Base-by-base conservation (phyloP, 2,113 vertebrate genomes). In the Platysteira castanea region DNA sequence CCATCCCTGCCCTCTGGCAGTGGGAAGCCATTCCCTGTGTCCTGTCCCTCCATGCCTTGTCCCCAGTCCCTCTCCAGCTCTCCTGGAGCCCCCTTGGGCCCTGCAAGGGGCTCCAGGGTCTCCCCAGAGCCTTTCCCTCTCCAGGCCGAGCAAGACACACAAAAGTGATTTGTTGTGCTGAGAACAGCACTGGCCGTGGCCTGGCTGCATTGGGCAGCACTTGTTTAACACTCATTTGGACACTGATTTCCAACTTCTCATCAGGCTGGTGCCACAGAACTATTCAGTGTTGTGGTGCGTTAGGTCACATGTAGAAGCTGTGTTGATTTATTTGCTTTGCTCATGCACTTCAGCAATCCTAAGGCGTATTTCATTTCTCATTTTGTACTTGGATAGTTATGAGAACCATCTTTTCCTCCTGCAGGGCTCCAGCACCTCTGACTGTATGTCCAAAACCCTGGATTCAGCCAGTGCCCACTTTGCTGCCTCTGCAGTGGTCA, bases 401-500 rank as follows among this genome's bases (percentile, higher is more conserved):
- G 28, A 39, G 17, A 49, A 4, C 0, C 12, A 8, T 14, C 5
- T 18, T 21, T 1, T 15, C 4, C 31, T 84, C 69, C 71, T 88
- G 1, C 70, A 99, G 99, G 98, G 98, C 95, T 98, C 97, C 73
- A 94, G 96, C 95, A 97, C 98, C 86, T 98, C 98, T 90, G 98
- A 99, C 97, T 98, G 98, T 53, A 97, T 98, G 97, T 99, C 99
- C 49, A 99, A 99, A 98, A 99, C 98, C 61, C 98, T 99, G 70
- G 99, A 99, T 97, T 99, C 99, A 61, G 99, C 99, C 96, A 98
- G 99, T 30, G 99, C 99, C 97, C 99, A 99, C 93, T 99, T 99
- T 97, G 99, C 99, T 97, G 99, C 99, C 39, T 99, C 99, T 10
- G 99, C 99, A 64, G 99, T 99, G 97, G 98, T 99, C 76, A 99